A percentile compares a stretch with the other conserved stretches of the same genome.
These are phyloP conservation scores for Rhynchotus rufescens DNA, from an alignment of 2,797 vertebrate genomes.

Conservation along the genomic window DNA sequence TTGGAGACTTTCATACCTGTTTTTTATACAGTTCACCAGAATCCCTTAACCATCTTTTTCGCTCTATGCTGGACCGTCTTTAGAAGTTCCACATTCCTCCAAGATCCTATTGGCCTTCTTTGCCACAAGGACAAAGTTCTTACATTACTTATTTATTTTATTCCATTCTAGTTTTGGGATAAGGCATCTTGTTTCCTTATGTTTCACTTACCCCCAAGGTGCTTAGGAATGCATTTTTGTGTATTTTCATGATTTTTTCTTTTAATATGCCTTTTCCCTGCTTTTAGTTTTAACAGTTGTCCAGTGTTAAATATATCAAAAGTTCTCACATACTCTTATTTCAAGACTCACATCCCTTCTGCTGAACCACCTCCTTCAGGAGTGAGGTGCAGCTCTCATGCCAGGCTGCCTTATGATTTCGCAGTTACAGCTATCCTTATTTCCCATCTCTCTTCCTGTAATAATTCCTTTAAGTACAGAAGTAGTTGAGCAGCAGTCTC, in stretches of 20 bases:
- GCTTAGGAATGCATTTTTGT: neutral
- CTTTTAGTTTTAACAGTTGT: neutral
- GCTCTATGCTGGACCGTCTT: too few species aligned
- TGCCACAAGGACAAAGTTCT: neutral
- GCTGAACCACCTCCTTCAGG: neutral
- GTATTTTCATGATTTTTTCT: neutral
- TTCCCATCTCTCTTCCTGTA: neutral
- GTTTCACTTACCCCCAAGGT: neutral
- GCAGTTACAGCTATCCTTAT: neutral
- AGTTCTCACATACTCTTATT: neutral
- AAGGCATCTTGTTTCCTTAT: neutral
- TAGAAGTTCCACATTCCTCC: too few species aligned
- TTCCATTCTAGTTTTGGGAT: neutral
- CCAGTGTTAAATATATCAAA: neutral
- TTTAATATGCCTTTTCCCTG: neutral
- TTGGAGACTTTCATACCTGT: neutral
- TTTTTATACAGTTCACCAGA: neutral
- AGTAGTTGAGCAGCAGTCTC: neutral
- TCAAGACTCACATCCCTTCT: neutral
- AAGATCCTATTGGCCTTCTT: too few species aligned
- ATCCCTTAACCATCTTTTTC: too few species aligned
- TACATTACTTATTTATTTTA: neutral
- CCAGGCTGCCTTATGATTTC: neutral
- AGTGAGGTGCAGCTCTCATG: neutral
- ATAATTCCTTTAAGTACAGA: neutral